Conservation (phyloP, 1,140 invertebrate species). For the Portunus trituberculatus region DNA sequence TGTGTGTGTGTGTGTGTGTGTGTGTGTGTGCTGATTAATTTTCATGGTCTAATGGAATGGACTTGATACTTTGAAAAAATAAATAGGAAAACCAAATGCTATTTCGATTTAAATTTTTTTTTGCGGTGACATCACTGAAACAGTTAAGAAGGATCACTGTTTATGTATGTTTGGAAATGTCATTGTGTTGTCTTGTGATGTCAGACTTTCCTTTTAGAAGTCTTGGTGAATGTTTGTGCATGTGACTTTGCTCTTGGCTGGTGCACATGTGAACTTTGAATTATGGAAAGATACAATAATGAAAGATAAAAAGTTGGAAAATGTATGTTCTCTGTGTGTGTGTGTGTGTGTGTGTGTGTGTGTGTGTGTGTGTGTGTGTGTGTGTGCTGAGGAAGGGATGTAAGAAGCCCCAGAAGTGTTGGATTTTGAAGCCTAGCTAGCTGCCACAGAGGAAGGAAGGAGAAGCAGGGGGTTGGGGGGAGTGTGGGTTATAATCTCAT, state of each 20-base stretch:
- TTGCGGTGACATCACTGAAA: no score
- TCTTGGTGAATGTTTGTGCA: no score
- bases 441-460: background rate
- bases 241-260: background rate
- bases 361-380: background rate
- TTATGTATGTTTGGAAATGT: no score
- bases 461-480: background rate
- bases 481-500: conserved; percentile 49
- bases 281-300: background rate
- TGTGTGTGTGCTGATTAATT: background rate
- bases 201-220: no score
- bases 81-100: no score
- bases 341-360: no score
- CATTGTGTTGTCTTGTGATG: no score
- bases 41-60: no score
- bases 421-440: conserved; percentile 44
- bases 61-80: no score
- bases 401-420: conserved; percentile 32
- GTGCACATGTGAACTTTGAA: background rate
- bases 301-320: background rate
- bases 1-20: background rate
- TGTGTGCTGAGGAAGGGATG: background rate
- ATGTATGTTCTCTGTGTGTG: no score
- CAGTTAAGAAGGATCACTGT: no score
- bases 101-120: no score